Evolutionary conservation across 2,113 vertebrate genomes (phyloP), one percentile per base, ranked within the genome.

Genomic region (Rhea americana): DNA sequence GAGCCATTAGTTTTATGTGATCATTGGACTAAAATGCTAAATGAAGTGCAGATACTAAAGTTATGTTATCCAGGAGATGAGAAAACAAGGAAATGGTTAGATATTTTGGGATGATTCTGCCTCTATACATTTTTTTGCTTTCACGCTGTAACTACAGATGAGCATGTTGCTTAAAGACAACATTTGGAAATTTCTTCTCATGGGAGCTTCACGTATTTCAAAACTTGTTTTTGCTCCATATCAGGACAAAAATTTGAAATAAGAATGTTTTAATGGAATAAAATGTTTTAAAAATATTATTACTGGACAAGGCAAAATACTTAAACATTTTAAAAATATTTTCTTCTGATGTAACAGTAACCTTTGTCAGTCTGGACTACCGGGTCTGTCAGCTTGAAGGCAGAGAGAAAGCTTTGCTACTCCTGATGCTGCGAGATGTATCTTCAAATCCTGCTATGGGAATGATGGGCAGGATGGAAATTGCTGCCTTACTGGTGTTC

Each of bases 391-490:
- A 80, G 11, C 20, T 30, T 1, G 2, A 91, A 16, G 15, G 13
- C 48, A 80, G 39, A 80, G 39, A 39, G 72, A 35, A 88, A 45
- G 16, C 39, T 86, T 81, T 89, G 5, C 39, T 76, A 13, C 12
- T 58, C 56, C 41, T 62, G 19, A 8, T 74, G 66, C 18, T 74
- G 9, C 30, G 65, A 80, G 5, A 24, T 65, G 4, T 41, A 11
- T 61, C 50, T 62, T 55, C 24, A 63, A 32, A 30, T 20, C 30
- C 19, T 72, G 0, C 0, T n/a, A 5, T 70, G 21, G 28, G 18
- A 19, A 2, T 8, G 45, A 14, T 35, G 68, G 43, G 59, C 53
- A 80, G 59, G 13, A 62, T 45, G 11, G 19, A 53, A 43, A 30
- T 41, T 26, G 13, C 55, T 28, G 71, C 63, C 47, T 15, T 73